phyloP scores from a whole-genome alignment of 2,797 vertebrate species.

The Chlorospingus semifuscus region DNA sequence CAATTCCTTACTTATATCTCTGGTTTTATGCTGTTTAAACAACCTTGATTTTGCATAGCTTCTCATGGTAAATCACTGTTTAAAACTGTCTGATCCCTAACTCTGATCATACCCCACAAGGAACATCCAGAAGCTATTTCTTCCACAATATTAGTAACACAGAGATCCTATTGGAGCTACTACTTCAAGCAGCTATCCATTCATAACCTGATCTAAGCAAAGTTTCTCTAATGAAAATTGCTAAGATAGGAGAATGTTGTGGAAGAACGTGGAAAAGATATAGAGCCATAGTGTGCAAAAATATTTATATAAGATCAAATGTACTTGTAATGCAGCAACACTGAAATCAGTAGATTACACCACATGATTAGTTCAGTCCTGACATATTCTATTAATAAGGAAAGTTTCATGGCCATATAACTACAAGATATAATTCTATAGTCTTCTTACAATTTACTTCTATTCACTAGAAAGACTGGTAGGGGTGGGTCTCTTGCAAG shows the following conservation, averaged over 20 bases:
- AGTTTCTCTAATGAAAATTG: background rate
- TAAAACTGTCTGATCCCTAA: background rate
- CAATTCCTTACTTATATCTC: background rate
- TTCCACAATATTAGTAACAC: background rate
- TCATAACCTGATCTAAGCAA: background rate
- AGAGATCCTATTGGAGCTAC: background rate
- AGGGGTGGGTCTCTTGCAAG: background rate
- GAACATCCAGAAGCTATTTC: background rate
- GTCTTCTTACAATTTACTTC: background rate
- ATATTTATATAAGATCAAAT: background rate
- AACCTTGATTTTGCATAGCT: background rate
- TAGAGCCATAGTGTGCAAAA: background rate
- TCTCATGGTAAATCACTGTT: background rate
- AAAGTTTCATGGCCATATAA: background rate
- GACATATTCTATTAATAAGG: background rate
- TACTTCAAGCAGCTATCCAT: background rate
- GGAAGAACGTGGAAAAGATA: background rate
- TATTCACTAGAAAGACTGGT: background rate
- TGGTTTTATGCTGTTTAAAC: background rate
- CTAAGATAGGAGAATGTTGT: background rate
- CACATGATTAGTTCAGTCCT: background rate
- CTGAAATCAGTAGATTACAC: background rate
- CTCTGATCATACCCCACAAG: background rate
- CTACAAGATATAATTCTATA: background rate
- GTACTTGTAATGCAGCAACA: background rate